Evolutionary conservation across 2,113 vertebrate genomes (phyloP), one percentile per base, ranked within the genome.

Genomic region (Leptodactylus fuscus): DNA sequence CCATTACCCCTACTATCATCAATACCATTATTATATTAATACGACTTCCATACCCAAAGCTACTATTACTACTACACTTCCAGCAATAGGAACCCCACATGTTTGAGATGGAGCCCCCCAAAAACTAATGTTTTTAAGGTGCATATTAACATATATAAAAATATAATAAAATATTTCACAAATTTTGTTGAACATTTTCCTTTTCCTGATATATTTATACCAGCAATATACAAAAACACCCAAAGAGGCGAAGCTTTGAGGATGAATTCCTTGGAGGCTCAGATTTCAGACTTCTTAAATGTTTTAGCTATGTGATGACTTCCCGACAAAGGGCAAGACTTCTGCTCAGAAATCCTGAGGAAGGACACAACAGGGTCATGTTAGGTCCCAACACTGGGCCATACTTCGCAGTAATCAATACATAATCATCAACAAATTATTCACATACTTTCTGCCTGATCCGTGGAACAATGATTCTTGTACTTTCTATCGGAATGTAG

Each of bases 341-440:
- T 67, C 32, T 53, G 65, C 62, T 46, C 27, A 53, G 62, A 67
- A 48, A 67, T 85, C 48, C 62, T 15, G 62, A 58, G 62, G 76
- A 85, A 79, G 83, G 75, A 80, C 75, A 79, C 83, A 55, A 44
- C 18, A 34, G 20, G 83, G 83, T 80, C 75, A 85, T 32, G 75
- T 85, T 80, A 79, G 83, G 75, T 71, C 75, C 15, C 62, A 49
- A 36, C 36, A 20, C 46, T 70, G 48, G 74, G 76, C 60, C 34
- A 32, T 49, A 55, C 83, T 51, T 5, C 70, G 34, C n/a, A 53
- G 48, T 85, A 85, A 85, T 85, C 84, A 79, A 86, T 86, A 86
- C 67, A 60, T 60, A 86, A 80, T 81, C 76, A 86, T 86, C 84
- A 86, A 24, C 84, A 86, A 86, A 86, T 86, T 70, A 86, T 71